phyloP scores from a whole-genome alignment of 2,888 invertebrate genomes.

The Galerucella calmariensis region DNA sequence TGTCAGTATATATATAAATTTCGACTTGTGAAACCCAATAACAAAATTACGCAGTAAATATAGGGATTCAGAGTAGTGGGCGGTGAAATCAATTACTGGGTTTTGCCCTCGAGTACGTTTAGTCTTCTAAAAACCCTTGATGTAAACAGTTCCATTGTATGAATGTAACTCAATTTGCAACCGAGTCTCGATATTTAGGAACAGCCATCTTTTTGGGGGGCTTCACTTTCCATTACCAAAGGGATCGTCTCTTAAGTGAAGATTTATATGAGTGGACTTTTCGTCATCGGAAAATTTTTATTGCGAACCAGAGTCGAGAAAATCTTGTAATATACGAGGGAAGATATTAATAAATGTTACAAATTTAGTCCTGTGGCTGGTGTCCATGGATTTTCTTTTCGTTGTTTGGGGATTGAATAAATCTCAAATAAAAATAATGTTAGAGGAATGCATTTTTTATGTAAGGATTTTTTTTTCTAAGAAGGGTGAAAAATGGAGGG shows the following conservation, averaged over 20 bases:
- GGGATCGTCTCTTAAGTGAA: slow-evolving; percentile 27
- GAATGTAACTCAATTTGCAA: slow-evolving; percentile 62
- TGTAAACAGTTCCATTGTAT: slow-evolving; percentile 61
- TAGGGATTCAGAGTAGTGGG: slow-evolving; percentile 47
- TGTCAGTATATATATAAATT: background rate
- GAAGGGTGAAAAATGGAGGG: slow-evolving; percentile 14
- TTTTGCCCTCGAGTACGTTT: slow-evolving; percentile 51
- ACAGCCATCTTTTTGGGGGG: slow-evolving; percentile 57
- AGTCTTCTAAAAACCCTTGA: slow-evolving; percentile 57
- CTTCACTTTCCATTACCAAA: slow-evolving; percentile 59
- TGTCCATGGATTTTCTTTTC: background rate
- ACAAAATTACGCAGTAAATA: slow-evolving; percentile 45
- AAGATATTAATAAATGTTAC: too few relatives aligned
- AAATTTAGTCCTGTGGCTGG: background rate
- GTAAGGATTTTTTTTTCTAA: slow-evolving; percentile 13
- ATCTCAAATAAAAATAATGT: slow-evolving; percentile 21
- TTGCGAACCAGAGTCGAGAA: background rate
- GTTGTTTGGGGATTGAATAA: background rate
- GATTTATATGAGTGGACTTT: slow-evolving; percentile 8
- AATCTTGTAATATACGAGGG: too few relatives aligned
- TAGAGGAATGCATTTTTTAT: slow-evolving; percentile 23
- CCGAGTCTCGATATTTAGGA: slow-evolving; percentile 56
- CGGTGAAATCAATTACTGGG: slow-evolving; percentile 52
- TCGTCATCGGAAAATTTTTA: background rate
- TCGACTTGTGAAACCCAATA: slow-evolving; percentile 24